Percentiles rank a stretch among this genome's conserved stretches.
phyloP scores from a whole-genome alignment of 2,888 invertebrate genomes.

The Aquatica leii region DNA sequence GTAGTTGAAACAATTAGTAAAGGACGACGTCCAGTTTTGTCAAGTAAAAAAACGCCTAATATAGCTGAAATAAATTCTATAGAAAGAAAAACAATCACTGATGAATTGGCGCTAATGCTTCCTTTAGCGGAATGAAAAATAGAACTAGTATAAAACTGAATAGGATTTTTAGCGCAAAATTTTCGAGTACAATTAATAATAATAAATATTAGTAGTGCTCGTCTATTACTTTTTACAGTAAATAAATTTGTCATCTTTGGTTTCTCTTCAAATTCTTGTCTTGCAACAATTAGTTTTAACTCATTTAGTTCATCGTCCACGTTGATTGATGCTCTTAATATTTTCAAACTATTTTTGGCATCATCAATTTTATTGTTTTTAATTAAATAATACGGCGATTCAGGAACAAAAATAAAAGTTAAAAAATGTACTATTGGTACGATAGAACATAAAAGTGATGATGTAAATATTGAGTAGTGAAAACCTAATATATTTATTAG shows the following conservation, averaged over 20 bases:
- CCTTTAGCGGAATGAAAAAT: conserved; percentile 66
- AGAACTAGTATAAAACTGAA: conserved; percentile 64
- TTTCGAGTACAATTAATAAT: conserved; percentile 70
- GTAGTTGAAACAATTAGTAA: conserved; percentile 67
- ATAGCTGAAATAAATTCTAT: conserved; percentile 67
- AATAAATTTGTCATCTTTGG: conserved; percentile 58
- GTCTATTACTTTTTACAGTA: conserved; percentile 64
- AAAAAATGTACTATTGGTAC: conserved; percentile 66
- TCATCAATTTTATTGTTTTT: conserved; percentile 56
- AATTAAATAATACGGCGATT: conserved; percentile 65
- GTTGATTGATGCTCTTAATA: conserved; percentile 63
- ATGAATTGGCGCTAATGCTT: conserved; percentile 63
- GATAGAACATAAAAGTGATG: conserved; percentile 66
- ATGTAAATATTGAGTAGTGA: conserved; percentile 62
- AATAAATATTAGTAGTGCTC: conserved; percentile 65
- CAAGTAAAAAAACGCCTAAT: background rate
- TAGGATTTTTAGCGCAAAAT: conserved; percentile 69
- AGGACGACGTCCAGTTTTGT: conserved; percentile 47
- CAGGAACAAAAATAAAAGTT: conserved; percentile 71
- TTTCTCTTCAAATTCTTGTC: conserved; percentile 53
- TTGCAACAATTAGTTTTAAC: conserved; percentile 44
- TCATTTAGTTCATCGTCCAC: conserved; percentile 61
- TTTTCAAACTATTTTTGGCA: conserved; percentile 64
- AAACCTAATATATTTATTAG: conserved; percentile 70
- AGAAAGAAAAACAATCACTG: conserved; percentile 67